Evolutionary conservation across 2,113 vertebrate species (phyloP), one percentile per base, ranked within the genome.

Genomic region (Coreoperca whiteheadi): DNA sequence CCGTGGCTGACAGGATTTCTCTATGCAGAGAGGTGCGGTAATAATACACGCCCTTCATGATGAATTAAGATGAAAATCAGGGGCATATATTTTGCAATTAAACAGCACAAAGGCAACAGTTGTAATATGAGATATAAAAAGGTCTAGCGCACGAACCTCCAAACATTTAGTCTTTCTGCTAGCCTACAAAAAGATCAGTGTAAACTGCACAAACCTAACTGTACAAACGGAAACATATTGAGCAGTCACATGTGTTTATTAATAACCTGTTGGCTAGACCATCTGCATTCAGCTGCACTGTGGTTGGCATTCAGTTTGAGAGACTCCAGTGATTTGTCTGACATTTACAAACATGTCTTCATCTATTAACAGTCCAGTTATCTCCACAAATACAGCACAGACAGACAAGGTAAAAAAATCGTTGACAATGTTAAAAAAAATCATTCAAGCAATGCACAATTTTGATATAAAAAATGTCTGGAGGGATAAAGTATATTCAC

Each of bases 381-480:
- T 60, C 8, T 64, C 59, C 81, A 88, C 81, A 79, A 86, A 83
- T 79, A 86, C 64, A 88, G 54, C 2, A 14, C 73, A 73, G 54
- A 88, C 72, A 59, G 16, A 89, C 65, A 83, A 76, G 63, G 46
- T 78, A 78, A 85, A 86, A 57, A 72, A 72, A 75, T 7, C 8
- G 73, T 18, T 73, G 51, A 79, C 39, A 64, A 63, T 15, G 48
- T 75, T 23, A 69, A 86, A 51, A 56, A 85, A 83, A 70, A 74
- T 14, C 25, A 72, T 84, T 85, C 69, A 89, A 84, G 77, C 61
- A 66, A 78, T 78, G 59, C 74, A 86, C 43, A 77, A 61, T 78
- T 82, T 73, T 85, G 43, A 83, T 91, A 92, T 89, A 92, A 93
- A 94, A 91, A 74, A n/a, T n/a, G 73, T 84, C 67, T 82, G 65